These are phyloP conservation scores for Centroberyx gerrardi DNA, from an alignment of 2,797 vertebrate species.

Conservation along the genomic window DNA sequence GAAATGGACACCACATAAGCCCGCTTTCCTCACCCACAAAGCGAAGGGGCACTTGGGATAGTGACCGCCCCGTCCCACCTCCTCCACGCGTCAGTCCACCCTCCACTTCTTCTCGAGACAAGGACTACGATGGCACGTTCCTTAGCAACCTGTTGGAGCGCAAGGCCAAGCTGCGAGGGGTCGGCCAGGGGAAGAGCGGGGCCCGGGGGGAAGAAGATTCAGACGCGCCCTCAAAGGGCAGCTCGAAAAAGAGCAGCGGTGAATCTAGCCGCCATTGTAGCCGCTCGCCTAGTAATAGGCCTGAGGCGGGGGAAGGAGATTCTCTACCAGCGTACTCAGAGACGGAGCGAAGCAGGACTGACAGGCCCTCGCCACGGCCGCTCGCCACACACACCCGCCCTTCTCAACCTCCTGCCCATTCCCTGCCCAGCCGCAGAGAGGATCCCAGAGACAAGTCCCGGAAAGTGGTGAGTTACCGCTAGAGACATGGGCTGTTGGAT, in stretches of 20 bases:
- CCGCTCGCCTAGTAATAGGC: conserved; percentile 82
- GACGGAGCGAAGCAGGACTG: conserved; percentile 81
- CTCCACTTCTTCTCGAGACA: conserved; percentile 72
- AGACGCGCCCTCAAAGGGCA: conserved; percentile 89
- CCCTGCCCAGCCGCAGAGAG: conserved; percentile 83
- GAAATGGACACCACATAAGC: conserved; percentile 70
- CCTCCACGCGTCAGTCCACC: conserved; percentile 71
- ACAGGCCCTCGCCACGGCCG: conserved; percentile 78
- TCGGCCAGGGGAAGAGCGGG: conserved; percentile 45
- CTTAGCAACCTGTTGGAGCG: conserved; percentile 90
- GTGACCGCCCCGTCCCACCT: conserved; percentile 61
- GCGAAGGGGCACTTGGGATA: conserved; percentile 87
- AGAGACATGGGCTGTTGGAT: background rate
- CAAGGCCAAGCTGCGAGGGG: conserved; percentile 83
- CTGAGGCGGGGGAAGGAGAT: conserved; percentile 77
- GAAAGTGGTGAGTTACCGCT: conserved; percentile 90
- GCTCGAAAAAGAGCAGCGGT: conserved; percentile 85
- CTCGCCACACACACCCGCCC: conserved; percentile 78
- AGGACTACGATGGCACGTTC: conserved; percentile 89
- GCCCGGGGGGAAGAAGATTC: conserved; percentile 77
- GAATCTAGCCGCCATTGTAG: conserved; percentile 70
- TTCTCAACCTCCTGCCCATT: conserved; percentile 67
- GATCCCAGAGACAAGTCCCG: conserved; percentile 89
- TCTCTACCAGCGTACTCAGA: conserved; percentile 89
- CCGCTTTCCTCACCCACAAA: conserved; percentile 86